phyloP scores from a whole-genome alignment of 2,113 vertebrate species.

The Rattus norvegicus region GRCr8 NC_086023.1:67070501-67071000 shows the following conservation, averaged over 20 bases:
- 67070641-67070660: conserved; percentile 71
- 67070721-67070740: conserved; percentile 68
- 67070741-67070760: conserved; percentile 7
- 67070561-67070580: conserved; percentile 71
- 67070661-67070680: conserved; percentile 79
- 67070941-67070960: not conserved
- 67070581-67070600: conserved; percentile 79
- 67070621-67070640: conserved; percentile 62
- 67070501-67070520: conserved; percentile 67
- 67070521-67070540: conserved; percentile 77
- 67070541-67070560: conserved; percentile 79
- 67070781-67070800: conserved; percentile 17
- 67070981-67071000: conserved; percentile 17
- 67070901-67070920: not conserved
- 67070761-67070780: conserved; percentile 23
- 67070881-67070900: not conserved
- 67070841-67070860: conserved; percentile 7
- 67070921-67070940: not conserved
- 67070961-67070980: not conserved
- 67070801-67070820: not conserved
- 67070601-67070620: conserved; percentile 73
- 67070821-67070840: not conserved
- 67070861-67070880: not conserved
- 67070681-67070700: conserved; percentile 78
- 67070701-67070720: conserved; percentile 78